These are phyloP conservation scores for Isaurus tuberculatus DNA, from an alignment of 92 coral and sea anemone genomes.

Conservation along the genomic window DNA sequence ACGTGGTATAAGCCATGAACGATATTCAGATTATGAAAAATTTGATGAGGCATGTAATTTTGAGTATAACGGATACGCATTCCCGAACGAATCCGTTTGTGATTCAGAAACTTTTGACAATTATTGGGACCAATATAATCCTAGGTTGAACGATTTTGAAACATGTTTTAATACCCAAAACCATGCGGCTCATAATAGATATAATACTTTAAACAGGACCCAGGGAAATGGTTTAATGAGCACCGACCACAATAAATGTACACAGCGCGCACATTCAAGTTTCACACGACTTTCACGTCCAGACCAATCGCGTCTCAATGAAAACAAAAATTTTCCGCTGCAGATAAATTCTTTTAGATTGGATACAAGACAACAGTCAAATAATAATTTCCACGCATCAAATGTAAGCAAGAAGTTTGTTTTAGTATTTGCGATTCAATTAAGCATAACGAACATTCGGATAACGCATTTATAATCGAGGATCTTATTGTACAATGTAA, in stretches of 20 bases:
- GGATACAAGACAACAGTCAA: neutral
- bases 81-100: slow-evolving; percentile 30
- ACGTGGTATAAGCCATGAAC: neutral
- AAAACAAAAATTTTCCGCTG: slow-evolving; percentile 2
- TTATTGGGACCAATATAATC: neutral
- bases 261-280: neutral
- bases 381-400: neutral
- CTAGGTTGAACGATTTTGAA: neutral
- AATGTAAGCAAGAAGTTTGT: neutral
- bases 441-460: neutral
- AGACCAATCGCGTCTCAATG: neutral
- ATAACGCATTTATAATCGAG: neutral
- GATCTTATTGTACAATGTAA: slow-evolving; percentile 1
- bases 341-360: neutral
- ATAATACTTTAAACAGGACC: neutral
- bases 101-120: neutral
- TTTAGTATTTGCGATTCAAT: no score
- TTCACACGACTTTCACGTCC: neutral
- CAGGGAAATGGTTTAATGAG: neutral
- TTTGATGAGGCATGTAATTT: neutral
- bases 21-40: neutral
- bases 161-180: slow-evolving; percentile 16
- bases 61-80: slow-evolving; percentile 26
- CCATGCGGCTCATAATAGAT: neutral
- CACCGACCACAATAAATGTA: no score